These are phyloP conservation scores for Astyanax mexicanus DNA, from an alignment of 2,797 vertebrate genomes.

Conservation along the genomic window DNA sequence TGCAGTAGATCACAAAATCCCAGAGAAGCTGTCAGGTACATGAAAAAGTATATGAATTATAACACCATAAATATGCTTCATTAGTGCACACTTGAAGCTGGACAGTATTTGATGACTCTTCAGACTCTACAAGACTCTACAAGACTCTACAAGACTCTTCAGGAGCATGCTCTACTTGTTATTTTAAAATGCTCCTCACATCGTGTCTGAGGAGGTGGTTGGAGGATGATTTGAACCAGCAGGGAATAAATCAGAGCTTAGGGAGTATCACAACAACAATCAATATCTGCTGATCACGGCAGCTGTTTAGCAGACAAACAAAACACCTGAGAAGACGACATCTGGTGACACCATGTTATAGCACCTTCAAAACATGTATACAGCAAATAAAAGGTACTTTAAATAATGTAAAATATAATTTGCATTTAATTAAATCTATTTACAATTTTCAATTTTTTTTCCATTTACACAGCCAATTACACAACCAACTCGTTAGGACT, in stretches of 20 bases:
- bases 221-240: background rate
- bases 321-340: background rate
- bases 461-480: too few relatives aligned
- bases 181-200: constrained; percentile 31
- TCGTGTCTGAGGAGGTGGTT: constrained; percentile 1
- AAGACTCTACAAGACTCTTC: constrained; percentile 5
- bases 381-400: too few relatives aligned
- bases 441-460: too few relatives aligned
- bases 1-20: background rate
- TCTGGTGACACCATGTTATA: too few relatives aligned
- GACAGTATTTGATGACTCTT: constrained; percentile 28
- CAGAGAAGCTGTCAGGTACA: background rate
- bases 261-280: background rate
- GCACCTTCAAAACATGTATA: too few relatives aligned
- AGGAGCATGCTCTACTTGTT: background rate
- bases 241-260: background rate
- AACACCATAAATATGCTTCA: background rate
- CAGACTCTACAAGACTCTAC: constrained; percentile 6
- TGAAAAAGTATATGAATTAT: background rate
- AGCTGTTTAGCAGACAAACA: background rate
- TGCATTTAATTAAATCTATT: too few relatives aligned
- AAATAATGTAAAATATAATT: too few relatives aligned
- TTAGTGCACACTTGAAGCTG: constrained; percentile 1
- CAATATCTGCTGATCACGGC: background rate
- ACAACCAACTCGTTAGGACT: too few relatives aligned